Base-by-base conservation (phyloP, 2,888 invertebrate genomes). In the Charanyca ferruginea region DNA sequence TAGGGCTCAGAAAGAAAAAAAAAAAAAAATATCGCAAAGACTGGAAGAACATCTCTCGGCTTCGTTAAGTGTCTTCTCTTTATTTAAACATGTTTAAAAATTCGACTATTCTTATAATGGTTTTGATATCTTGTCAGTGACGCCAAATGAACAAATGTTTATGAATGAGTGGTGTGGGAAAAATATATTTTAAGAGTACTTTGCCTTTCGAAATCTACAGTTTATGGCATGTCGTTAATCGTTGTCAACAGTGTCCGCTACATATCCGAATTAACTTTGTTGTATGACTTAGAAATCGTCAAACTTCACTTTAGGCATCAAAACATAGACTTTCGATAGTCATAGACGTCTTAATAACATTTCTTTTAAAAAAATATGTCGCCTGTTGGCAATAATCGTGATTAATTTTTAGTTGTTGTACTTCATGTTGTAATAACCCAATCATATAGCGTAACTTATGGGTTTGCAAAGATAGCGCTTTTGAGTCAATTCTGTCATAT, bases 101-200 rank as follows among this genome's bases (percentile, higher is more conserved):
- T 83, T 71, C 59, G 69, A 78, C 52, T 84, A 78, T 83, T 80
- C 69, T 82, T 82, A 60, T 73, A 80, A 82, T 62, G 65, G 64
- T 79, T 68, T 74, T 79, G 65, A 66, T 73, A 57, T 79, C 69
- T 81, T 76, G 68, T 83, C 70, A 78, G 64, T 72, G 66, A 71
- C 65, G 77, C 73, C 82, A 81, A 79, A 79, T 73, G 73, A 75
- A 75, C 71, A 73, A 82, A 63, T 73, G 62, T 63, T 79, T 64
- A 57, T 54, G 63, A 62, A 69, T 72, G 71, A 67, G 55, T 59
- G 69, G 69, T 73, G 71, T 54, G 59, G 47, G 52, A 66, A 58
- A 65, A 59, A 76, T 68, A 52, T 76, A 75, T 78, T 71, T 71
- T 75, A 78, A 52, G 72, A 78, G 66, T 73, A 72, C 51, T 70